Conservation (phyloP, 2,113 vertebrate species). For the Campylomormyrus numenius region DNA sequence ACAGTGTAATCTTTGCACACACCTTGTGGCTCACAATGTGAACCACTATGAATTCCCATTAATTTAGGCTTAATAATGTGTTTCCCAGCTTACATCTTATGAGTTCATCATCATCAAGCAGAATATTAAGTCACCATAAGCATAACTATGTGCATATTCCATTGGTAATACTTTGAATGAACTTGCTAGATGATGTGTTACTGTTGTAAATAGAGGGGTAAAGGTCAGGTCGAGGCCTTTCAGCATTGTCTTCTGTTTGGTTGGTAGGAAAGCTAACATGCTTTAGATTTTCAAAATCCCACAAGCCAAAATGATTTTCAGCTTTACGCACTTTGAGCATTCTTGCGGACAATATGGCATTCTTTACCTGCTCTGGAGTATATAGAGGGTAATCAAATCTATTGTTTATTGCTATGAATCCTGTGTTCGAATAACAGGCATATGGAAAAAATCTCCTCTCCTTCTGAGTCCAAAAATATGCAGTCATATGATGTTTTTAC, state of each 20-base stretch:
- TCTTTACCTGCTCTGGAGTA: neutral
- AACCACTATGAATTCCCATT: neutral
- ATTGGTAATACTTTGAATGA: neutral
- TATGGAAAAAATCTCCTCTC: neutral
- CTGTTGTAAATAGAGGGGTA: neutral
- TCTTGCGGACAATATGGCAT: neutral
- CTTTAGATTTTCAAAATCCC: neutral
- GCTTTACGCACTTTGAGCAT: neutral
- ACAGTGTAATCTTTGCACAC: neutral
- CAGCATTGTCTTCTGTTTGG: neutral
- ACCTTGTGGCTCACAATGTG: neutral
- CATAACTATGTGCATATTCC: neutral
- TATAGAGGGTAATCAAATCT: neutral
- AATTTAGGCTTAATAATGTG: neutral
- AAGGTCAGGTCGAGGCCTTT: neutral
- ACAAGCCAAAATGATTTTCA: neutral
- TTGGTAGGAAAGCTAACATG: neutral
- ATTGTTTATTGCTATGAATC: neutral
- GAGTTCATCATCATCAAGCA: neutral
- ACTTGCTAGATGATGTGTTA: neutral
- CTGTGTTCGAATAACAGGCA: neutral
- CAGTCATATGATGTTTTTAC: neutral
- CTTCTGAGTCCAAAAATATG: neutral
- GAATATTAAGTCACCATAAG: neutral
- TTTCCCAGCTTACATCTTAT: neutral